phyloP scores from a whole-genome alignment of 2,797 vertebrate species.

The Emydoidea blandingii region DNA sequence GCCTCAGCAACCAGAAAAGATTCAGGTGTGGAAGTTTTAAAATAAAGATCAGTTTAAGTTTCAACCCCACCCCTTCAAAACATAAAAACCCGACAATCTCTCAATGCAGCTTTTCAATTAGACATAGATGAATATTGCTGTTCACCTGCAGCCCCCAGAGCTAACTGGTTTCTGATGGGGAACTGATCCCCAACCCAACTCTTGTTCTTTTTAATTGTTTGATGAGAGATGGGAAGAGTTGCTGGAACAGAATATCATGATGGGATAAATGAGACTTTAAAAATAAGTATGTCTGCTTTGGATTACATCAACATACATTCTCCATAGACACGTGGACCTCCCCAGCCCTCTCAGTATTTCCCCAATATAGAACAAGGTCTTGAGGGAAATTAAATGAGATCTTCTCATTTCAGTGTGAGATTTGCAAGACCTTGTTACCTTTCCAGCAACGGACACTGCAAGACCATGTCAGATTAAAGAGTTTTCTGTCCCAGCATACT shows the following conservation, averaged over 20 bases:
- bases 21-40: background rate
- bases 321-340: no score
- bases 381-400: no score
- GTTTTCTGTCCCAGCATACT: no score
- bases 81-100: background rate
- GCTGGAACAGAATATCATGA: background rate
- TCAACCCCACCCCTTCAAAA: background rate
- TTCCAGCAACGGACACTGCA: no score
- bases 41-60: background rate
- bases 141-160: background rate
- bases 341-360: no score
- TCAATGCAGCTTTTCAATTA: background rate
- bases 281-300: no score
- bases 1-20: background rate
- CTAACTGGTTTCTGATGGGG: background rate
- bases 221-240: background rate
- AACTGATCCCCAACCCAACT: background rate
- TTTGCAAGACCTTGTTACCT: no score
- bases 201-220: background rate
- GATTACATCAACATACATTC: no score
- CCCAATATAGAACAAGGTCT: no score
- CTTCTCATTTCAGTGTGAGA: no score
- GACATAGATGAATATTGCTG: background rate
- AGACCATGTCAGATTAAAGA: no score
- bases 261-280: background rate